Base-by-base conservation (phyloP, 2,113 vertebrate genomes). In the Rhynchomys soricoides region DNA sequence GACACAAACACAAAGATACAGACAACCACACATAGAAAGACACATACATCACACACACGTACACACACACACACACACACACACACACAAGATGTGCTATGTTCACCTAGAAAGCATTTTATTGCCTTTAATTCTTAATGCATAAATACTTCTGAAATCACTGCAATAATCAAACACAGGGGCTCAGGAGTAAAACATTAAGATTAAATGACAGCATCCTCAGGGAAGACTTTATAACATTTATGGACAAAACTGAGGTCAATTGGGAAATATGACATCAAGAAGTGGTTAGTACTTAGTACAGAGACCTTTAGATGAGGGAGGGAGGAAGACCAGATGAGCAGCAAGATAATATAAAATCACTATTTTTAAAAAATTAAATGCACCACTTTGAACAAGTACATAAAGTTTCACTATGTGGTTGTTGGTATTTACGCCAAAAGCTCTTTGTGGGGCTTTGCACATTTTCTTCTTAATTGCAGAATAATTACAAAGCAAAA, bases 261-360 rank as follows among this genome's bases (percentile, higher is more conserved):
- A 57, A 50, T 95, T 90, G 92, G 22, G 11, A 95, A 93, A 95
- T 96, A 29, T 19, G 73, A 95, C 81, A 37, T 94, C n/a, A 88
- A 16, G 45, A 48, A 88, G 21, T 43, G 12, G 62, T 43, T 79
- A 31, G 57, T 66, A 87, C 34, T 43, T 37, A 94, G 68, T 77
- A 74, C 22, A 73, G 62, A 22, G 50, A 77, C 9, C 13, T 8
- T 85, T 52, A 48, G 66, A 57, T 5, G 82, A 22, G n/a, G 43
- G 17, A 62, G 43, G 66, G 15, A 4, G 9, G 26, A 19, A 22
- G 13, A 62, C 10, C 40, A 6, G 17, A 55, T 2, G 3, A 48
- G 3, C n/a, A 55, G 26, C 21, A 31, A 95, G 57, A 52, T 8
- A 55, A 66, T 13, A 86, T 88, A 15, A 43, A 95, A 77, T 5